phyloP scores from a whole-genome alignment of 2,113 vertebrate genomes.

The Gopherus flavomarginatus region DNA sequence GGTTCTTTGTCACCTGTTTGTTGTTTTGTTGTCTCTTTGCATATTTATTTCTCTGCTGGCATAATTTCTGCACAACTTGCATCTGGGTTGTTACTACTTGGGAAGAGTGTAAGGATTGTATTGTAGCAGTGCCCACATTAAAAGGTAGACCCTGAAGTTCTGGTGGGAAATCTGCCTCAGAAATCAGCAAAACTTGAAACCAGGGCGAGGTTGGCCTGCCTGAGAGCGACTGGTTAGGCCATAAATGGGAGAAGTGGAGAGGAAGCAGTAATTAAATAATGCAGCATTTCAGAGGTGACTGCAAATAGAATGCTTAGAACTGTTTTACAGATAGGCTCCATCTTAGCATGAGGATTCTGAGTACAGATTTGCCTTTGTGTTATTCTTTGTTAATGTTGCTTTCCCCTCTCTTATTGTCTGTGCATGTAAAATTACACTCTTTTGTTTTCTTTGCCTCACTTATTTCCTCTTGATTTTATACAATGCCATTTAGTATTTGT shows the following conservation, averaged over 20 bases:
- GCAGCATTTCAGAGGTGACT: neutral
- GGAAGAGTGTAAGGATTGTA: neutral
- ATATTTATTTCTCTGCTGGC: neutral
- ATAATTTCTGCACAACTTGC: neutral
- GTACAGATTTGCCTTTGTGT: neutral
- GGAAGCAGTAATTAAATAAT: neutral
- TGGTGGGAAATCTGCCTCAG: neutral
- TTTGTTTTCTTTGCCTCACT: neutral
- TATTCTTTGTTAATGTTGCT: neutral
- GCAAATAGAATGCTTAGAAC: neutral
- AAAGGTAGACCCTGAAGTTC: neutral
- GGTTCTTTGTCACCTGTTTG: neutral
- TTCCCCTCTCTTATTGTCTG: neutral
- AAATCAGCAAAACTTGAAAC: neutral
- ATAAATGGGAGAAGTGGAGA: neutral
- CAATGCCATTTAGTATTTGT: neutral
- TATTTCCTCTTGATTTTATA: slow-evolving; percentile 29
- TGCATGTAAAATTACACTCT: neutral
- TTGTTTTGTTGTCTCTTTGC: neutral
- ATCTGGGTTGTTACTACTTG: neutral
- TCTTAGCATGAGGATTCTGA: neutral
- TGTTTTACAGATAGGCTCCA: neutral
- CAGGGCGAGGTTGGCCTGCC: neutral
- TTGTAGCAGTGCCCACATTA: accelerated
- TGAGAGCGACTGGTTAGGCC: neutral